Percentiles rank a stretch among this genome's conserved stretches.
Evolutionary conservation across 2,888 invertebrate species (phyloP).

Genomic region (Eumerus sabulonum): DNA sequence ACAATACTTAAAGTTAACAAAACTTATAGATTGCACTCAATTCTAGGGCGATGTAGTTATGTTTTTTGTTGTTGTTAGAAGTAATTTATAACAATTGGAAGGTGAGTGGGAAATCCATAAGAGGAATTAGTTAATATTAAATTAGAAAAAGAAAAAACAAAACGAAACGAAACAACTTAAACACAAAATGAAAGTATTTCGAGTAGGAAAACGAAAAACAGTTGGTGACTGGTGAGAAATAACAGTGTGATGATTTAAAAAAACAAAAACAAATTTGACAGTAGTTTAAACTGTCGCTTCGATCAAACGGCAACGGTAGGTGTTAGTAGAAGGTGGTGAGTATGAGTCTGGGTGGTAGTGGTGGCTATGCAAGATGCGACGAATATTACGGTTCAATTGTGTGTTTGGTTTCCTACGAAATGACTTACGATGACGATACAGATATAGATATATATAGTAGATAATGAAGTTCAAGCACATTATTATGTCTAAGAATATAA

Average conservation of each 20-base stretch:
- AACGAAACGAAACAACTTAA: too few species aligned
- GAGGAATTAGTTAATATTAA: too few species aligned
- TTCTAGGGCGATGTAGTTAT: slow-evolving; percentile 47
- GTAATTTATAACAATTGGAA: slow-evolving; percentile 28
- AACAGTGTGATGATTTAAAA: slow-evolving; percentile 14
- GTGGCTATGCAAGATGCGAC: slow-evolving; percentile 35
- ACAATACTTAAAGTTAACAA: slow-evolving; percentile 65
- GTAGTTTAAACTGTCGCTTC: slow-evolving; percentile 29
- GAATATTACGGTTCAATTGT: slow-evolving; percentile 63
- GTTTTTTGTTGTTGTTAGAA: too few species aligned
- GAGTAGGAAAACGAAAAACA: slow-evolving; percentile 8
- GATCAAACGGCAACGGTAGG: slow-evolving; percentile 10
- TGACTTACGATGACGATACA: slow-evolving; percentile 79
- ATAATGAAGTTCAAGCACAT: slow-evolving; percentile 74
- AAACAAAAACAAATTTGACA: background rate
- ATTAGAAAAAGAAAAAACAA: slow-evolving; percentile 15
- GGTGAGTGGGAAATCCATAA: too few species aligned
- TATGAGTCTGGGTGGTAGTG: slow-evolving; percentile 38
- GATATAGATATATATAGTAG: slow-evolving; percentile 77
- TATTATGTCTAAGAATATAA: slow-evolving; percentile 69
- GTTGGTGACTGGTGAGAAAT: slow-evolving; percentile 17
- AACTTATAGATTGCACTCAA: slow-evolving; percentile 67
- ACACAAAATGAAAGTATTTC: slow-evolving; percentile 10
- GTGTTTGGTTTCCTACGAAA: slow-evolving; percentile 77
- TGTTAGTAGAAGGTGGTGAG: slow-evolving; percentile 21